These are phyloP conservation scores for Falco peregrinus DNA, from an alignment of 2,797 vertebrate species.

Conservation along the genomic window DNA sequence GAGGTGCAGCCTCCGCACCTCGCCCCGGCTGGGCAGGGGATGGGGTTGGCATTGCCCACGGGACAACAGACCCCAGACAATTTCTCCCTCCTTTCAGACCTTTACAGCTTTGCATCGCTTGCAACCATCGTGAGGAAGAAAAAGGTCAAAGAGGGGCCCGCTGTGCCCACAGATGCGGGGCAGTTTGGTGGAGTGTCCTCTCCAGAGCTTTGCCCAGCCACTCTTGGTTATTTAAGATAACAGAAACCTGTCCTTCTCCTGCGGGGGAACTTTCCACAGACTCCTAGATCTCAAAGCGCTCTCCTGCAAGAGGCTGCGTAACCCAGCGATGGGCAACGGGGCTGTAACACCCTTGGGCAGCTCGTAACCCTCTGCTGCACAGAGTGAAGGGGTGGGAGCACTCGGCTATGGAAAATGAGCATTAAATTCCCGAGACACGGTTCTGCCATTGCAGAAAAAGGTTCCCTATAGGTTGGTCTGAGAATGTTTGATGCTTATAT, in stretches of 20 bases:
- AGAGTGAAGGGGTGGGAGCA: accelerated
- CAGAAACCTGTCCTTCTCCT: not conserved
- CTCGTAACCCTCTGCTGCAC: not conserved
- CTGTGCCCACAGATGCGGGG: not conserved
- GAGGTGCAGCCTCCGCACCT: not conserved
- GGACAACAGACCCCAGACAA: not conserved
- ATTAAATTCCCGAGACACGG: not conserved
- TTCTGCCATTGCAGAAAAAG: not conserved
- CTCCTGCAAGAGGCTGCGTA: not conserved
- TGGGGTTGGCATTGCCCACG: too few relatives aligned
- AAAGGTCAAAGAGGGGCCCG: accelerated
- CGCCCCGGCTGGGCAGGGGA: not conserved
- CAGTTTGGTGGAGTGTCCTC: not conserved
- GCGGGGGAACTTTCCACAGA: accelerated
- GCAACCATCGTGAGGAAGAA: not conserved
- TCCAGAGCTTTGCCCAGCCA: not conserved
- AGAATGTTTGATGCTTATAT: not conserved
- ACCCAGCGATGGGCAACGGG: accelerated
- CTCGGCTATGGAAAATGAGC: not conserved
- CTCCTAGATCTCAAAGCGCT: not conserved
- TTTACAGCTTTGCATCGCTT: not conserved
- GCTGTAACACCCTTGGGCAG: accelerated
- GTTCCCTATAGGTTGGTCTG: not conserved
- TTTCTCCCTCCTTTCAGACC: not conserved
- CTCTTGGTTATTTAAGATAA: not conserved